Conservation (phyloP, 2,797 vertebrate genomes). For the Falco rusticolus region DNA sequence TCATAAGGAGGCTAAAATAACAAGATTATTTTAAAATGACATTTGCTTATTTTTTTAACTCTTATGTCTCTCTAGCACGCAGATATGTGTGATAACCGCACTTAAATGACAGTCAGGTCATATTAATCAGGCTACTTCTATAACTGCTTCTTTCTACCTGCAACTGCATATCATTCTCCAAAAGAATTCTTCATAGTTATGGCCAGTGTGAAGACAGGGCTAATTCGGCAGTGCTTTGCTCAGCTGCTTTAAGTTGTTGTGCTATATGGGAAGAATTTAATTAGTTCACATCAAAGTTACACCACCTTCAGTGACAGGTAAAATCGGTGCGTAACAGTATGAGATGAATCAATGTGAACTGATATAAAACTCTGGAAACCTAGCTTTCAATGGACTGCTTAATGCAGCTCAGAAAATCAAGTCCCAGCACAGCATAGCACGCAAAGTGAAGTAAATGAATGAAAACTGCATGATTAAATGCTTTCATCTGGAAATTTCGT, state of each 20-base stretch:
- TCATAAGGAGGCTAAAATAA: conserved; percentile 4
- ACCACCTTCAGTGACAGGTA: not conserved
- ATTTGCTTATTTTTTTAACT: not conserved
- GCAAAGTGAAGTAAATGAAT: conserved; percentile 76
- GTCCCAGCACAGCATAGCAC: conserved; percentile 37
- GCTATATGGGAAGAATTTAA: conserved; percentile 43
- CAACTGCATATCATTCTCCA: not conserved
- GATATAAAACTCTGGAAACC: conserved; percentile 26
- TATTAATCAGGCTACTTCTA: not conserved
- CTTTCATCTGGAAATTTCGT: conserved; percentile 80
- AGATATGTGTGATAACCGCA: not conserved
- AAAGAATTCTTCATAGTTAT: not conserved
- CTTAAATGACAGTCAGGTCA: not conserved
- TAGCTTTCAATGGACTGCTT: conserved; percentile 42
- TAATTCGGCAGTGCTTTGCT: not conserved
- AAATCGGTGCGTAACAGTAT: conserved; percentile 40
- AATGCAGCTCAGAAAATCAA: conserved; percentile 64
- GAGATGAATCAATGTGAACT: conserved; percentile 40
- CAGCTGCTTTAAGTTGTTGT: conserved; percentile 17
- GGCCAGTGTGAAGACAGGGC: not conserved
- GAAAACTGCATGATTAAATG: conserved; percentile 78
- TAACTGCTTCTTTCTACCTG: conserved; percentile 7
- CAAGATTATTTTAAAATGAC: not conserved
- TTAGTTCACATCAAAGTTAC: conserved; percentile 59
- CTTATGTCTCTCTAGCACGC: not conserved